phyloP scores from a whole-genome alignment of 2,797 vertebrate species.

The Gephyroberyx darwinii region DNA sequence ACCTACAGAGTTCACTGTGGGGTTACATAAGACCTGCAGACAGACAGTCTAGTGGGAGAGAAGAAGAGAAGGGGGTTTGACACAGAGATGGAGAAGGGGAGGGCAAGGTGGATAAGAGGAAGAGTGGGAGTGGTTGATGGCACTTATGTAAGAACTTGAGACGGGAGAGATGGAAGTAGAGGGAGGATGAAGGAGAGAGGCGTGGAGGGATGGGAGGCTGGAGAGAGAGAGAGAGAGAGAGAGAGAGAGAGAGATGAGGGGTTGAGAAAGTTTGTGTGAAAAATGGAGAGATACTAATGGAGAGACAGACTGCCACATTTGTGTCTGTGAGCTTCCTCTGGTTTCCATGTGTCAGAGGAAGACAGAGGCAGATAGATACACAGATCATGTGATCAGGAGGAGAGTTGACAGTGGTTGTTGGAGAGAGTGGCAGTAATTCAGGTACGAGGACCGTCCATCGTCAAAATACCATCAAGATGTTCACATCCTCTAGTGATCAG shows the following conservation, averaged over 20 bases:
- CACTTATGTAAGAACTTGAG: conserved; percentile 43
- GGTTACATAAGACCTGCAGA: conserved; percentile 57
- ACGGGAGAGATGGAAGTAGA: conserved; percentile 19
- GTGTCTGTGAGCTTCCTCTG: not conserved
- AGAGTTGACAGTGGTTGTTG: too few species aligned
- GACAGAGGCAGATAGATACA: too few species aligned
- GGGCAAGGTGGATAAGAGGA: conserved; percentile 52
- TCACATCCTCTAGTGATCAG: too few species aligned
- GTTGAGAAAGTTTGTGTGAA: too few species aligned
- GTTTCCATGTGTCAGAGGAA: not conserved
- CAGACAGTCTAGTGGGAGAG: conserved; percentile 50
- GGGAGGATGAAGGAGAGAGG: not conserved
- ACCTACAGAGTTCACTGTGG: conserved; percentile 47
- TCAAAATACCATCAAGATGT: too few species aligned
- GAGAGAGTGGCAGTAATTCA: too few species aligned
- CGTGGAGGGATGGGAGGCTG: not conserved
- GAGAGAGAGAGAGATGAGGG: too few species aligned
- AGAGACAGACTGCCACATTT: not conserved
- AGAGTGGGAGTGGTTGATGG: conserved; percentile 47
- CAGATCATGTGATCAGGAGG: too few species aligned
- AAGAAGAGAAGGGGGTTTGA: conserved; percentile 43
- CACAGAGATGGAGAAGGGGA: conserved; percentile 48
- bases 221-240: too few species aligned
- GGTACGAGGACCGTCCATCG: too few species aligned
- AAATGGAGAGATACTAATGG: too few species aligned